Evolutionary conservation across 2,113 vertebrate species (phyloP).

Genomic region (Neotoma lepida): DNA sequence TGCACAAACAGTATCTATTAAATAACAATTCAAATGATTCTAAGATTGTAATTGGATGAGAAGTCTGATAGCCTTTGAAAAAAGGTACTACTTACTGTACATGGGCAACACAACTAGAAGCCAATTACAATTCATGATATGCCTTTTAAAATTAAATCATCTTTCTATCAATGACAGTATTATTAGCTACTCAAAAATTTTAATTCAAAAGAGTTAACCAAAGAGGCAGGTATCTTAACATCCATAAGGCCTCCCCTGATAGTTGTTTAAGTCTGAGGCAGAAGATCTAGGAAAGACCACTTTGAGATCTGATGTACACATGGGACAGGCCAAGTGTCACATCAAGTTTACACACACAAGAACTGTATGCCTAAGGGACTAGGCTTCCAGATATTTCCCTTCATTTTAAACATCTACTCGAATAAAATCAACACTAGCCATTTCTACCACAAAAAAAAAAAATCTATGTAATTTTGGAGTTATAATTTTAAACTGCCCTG

Average conservation of each 20-base stretch:
- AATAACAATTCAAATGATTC: background rate
- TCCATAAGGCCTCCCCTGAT: background rate
- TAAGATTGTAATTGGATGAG: background rate
- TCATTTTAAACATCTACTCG: slow-evolving; percentile 1
- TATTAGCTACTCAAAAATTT: background rate
- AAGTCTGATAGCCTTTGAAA: background rate
- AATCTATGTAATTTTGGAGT: slow-evolving; percentile 18
- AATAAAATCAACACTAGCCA: slow-evolving; percentile 37
- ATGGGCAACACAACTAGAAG: background rate
- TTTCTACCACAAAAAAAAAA: slow-evolving; percentile 11
- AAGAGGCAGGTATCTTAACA: background rate
- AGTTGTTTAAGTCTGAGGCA: background rate
- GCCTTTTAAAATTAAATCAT: slow-evolving; percentile 2
- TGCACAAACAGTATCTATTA: background rate
- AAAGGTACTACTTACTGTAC: background rate
- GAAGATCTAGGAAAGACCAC: background rate
- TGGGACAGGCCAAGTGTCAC: background rate
- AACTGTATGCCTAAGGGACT: background rate
- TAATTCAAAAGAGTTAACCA: slow-evolving; percentile 1
- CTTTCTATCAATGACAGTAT: slow-evolving; percentile 32
- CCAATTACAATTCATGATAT: background rate
- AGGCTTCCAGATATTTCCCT: background rate
- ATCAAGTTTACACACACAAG: background rate
- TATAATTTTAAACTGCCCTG: slow-evolving; percentile 38
- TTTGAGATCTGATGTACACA: background rate